Evolutionary conservation across 2,113 vertebrate species (phyloP).

Genomic region (Tretioscincus oriximinensis): DNA sequence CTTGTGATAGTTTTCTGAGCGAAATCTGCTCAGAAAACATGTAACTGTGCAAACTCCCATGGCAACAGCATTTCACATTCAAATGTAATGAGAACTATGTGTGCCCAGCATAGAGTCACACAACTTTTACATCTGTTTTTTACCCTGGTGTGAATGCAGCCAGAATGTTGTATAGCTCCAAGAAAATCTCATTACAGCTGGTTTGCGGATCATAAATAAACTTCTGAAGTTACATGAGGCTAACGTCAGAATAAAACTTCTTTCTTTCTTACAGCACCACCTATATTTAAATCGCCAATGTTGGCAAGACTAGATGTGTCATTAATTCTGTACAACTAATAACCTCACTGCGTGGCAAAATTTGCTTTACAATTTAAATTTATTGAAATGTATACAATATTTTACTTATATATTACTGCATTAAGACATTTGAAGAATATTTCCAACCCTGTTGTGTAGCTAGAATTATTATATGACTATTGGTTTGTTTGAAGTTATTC

Average conservation of each 20-base stretch:
- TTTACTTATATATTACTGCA: neutral
- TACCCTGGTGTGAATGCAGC: too few relatives aligned
- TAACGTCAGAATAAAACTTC: neutral
- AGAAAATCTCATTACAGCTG: slow-evolving; percentile 9
- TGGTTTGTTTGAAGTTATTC: neutral
- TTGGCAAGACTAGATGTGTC: slow-evolving; percentile 7
- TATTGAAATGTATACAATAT: neutral
- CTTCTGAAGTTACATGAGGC: slow-evolving; percentile 11
- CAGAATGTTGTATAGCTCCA: neutral
- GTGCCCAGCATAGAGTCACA: neutral
- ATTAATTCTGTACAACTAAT: neutral
- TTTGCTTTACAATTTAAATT: neutral
- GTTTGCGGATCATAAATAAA: slow-evolving; percentile 11
- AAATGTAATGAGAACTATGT: neutral
- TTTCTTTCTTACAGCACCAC: neutral
- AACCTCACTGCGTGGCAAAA: neutral
- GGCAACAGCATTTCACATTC: slow-evolving; percentile 22
- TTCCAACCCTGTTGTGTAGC: neutral
- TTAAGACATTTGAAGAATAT: neutral
- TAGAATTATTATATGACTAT: neutral
- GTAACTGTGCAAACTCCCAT: slow-evolving; percentile 1
- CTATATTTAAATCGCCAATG: neutral
- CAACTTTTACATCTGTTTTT: too few relatives aligned
- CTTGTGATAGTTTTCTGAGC: too few relatives aligned
- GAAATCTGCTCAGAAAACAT: too few relatives aligned